Evolutionary conservation across 2,888 invertebrate genomes (phyloP).

Genomic region (Lasioglossum leucozonium): DNA sequence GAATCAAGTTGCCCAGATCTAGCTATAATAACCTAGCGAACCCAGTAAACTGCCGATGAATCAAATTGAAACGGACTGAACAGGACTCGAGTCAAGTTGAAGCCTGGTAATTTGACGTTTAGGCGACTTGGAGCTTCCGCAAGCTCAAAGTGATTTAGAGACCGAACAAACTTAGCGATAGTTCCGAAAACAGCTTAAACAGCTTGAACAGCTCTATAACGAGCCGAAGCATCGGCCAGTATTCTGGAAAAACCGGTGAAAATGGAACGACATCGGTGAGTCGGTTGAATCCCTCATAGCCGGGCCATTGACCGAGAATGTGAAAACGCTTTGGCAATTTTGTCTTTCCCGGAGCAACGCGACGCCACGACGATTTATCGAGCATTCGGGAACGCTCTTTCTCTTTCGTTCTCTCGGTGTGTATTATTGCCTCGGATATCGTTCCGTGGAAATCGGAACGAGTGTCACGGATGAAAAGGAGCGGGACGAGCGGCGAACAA

Average conservation of each 20-base stretch:
- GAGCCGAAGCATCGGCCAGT: too few relatives aligned
- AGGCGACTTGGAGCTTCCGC: not conserved
- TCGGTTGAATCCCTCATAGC: not conserved
- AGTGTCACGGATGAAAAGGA: conserved; percentile 8
- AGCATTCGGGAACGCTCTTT: not conserved
- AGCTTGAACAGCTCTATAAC: too few relatives aligned
- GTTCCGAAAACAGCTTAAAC: too few relatives aligned
- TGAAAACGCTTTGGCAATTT: not conserved
- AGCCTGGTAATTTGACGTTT: not conserved
- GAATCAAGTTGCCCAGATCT: not conserved
- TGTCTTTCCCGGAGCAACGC: not conserved
- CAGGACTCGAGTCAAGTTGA: not conserved
- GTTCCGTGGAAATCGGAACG: conserved; percentile 7
- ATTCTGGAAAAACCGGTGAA: not conserved
- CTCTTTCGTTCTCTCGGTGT: conserved; percentile 6
- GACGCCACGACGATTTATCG: conserved; percentile 30
- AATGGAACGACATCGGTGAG: not conserved
- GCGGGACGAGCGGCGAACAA: not conserved
- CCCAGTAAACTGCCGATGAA: not conserved
- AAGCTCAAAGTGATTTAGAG: not conserved
- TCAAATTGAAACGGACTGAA: not conserved
- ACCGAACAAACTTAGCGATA: too few relatives aligned
- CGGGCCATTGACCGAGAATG: not conserved
- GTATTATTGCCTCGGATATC: conserved; percentile 45
- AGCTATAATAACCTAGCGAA: not conserved